Base-by-base conservation (phyloP, 1,140 invertebrate species). In the Aphis gossypii region DNA sequence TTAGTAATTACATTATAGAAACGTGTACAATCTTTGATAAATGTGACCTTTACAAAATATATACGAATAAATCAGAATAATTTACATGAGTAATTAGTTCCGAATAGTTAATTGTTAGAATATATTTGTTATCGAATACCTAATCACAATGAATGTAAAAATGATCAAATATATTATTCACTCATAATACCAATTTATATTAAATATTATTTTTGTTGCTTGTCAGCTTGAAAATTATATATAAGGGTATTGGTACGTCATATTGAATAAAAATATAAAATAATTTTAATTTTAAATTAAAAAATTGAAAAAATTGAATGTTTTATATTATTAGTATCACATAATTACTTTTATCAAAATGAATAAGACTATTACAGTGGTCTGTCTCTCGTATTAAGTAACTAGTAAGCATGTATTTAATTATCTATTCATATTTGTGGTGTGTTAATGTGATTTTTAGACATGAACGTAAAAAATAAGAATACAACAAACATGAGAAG, bases 1-100 rank as follows among this genome's bases (percentile, higher is more conserved):
- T 68, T 76, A 76, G 60, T 76, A 76, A 76, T 76, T 76, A 76
- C 14, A 76, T 76, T 76, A 76, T n/a, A 76, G n/a, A 76, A 76
- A 76, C 60, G 14, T 76, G 60, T n/a, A 76, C 0, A 76, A n/a
- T n/a, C 30, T 76, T n/a, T 76, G 5, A n/a, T n/a, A 20, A n/a
- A 76, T n/a, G 60, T 76, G 0, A 76, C 60, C 11, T n/a, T 18
- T 0, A 1, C 4, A n/a, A 68, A 68, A 68, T 68, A 68, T 68
- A 68, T n/a, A n/a, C 60, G 11, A 68, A n/a, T 68, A 68, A 68
- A 68, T 68, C 60, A 76, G 60, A 76, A 76, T 76, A n/a, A 76
- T 35, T 76, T n/a, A 76, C 14, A 76, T 76, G 18, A 2, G 18
- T 51, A 46, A 5, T 4, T 18, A 18, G 14, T 76, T n/a, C 14